These are phyloP conservation scores for Onthophagus taurus DNA, from an alignment of 1,140 invertebrate species.

Conservation along the genomic window DNA sequence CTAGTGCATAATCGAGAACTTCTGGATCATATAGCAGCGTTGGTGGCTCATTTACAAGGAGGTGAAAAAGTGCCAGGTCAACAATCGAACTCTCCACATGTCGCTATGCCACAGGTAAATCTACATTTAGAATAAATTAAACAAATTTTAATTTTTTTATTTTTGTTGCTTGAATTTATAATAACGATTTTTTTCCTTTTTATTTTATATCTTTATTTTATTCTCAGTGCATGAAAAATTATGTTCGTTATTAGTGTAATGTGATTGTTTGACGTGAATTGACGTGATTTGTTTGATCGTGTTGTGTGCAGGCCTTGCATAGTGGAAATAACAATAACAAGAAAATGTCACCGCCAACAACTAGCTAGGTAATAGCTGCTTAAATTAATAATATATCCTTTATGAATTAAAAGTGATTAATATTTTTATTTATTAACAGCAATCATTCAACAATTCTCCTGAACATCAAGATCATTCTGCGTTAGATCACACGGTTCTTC, in stretches of 20 bases:
- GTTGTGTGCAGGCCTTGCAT: conserved; percentile 10
- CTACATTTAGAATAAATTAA: too few relatives aligned
- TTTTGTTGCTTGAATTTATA: background rate
- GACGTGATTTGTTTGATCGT: conserved; percentile 2
- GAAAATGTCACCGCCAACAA: conserved; percentile 28
- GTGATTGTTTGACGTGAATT: conserved; percentile 4
- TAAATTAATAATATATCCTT: too few relatives aligned
- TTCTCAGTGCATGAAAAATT: too few relatives aligned
- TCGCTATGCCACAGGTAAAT: conserved; percentile 53
- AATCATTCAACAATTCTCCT: conserved; percentile 17
- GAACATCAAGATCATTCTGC: conserved; percentile 14
- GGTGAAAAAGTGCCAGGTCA: conserved; percentile 55
- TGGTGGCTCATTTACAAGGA: conserved; percentile 77
- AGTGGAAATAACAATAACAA: conserved; percentile 26
- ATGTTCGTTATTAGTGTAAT: background rate
- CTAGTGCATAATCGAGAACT: conserved; percentile 90
- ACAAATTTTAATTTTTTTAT: too few relatives aligned
- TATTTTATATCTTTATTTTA: background rate
- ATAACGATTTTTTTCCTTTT: background rate
- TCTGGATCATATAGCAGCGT: conserved; percentile 81
- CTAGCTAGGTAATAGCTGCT: conserved; percentile 34
- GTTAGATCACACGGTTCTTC: conserved; percentile 27
- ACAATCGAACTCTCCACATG: conserved; percentile 42
- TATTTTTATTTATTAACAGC: conserved; percentile 12
- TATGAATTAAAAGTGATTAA: too few relatives aligned